A percentile compares a stretch with the other conserved stretches of the same genome.
Evolutionary conservation across 1,140 invertebrate genomes (phyloP).

Genomic region (Caenorhabditis inopinata): DNA sequence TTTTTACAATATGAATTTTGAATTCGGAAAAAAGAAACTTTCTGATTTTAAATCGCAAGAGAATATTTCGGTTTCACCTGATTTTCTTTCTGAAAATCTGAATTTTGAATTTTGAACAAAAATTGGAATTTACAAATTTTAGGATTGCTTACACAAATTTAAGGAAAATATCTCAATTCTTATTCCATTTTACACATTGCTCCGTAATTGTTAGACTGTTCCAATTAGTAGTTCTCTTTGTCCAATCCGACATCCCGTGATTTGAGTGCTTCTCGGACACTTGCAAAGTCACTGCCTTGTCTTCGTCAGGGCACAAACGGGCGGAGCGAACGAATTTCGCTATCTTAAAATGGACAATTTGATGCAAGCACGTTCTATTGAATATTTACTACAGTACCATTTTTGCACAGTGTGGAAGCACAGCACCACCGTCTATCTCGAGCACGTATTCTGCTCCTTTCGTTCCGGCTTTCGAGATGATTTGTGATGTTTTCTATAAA

Average conservation of each 20-base stretch:
- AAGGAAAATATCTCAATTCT: background rate
- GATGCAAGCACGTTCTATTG: background rate
- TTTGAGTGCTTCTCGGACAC: background rate
- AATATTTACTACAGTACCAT: background rate
- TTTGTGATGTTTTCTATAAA: slow-evolving; percentile 38
- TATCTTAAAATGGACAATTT: background rate
- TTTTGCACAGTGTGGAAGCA: slow-evolving; percentile 25
- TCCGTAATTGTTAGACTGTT: background rate
- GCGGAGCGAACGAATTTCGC: background rate
- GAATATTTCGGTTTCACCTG: too few species aligned
- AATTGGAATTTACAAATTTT: too few species aligned
- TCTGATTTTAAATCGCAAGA: too few species aligned
- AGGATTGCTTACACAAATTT: too few species aligned
- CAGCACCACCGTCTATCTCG: slow-evolving; percentile 35
- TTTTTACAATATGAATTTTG: too few species aligned
- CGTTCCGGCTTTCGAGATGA: background rate
- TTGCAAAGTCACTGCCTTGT: background rate
- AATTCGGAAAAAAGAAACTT: too few species aligned
- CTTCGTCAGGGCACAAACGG: background rate
- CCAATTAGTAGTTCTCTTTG: background rate
- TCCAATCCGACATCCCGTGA: slow-evolving; percentile 23
- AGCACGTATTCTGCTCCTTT: slow-evolving; percentile 32
- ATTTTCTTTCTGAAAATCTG: too few species aligned
- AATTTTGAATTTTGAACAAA: too few species aligned
- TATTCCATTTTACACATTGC: slow-evolving; percentile 18